These are phyloP conservation scores for Drosophila colorata DNA, from an alignment of 2,888 invertebrate species.

Conservation along the genomic window DNA sequence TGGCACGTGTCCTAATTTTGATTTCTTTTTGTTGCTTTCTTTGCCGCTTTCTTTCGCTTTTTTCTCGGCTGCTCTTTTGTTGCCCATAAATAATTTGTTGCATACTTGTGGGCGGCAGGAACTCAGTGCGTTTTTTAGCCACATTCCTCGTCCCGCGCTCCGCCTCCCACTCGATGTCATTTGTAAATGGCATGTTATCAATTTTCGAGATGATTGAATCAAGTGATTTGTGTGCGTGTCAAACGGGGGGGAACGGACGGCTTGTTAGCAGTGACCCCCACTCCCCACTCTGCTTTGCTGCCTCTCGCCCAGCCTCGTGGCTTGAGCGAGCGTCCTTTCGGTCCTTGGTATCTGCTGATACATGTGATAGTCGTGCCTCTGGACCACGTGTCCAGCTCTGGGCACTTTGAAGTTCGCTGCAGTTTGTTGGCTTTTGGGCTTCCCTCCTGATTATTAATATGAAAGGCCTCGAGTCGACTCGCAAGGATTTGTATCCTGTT, in stretches of 20 bases:
- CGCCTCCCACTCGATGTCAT: constrained; percentile 74
- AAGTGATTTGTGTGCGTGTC: constrained; percentile 83
- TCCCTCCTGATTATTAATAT: constrained; percentile 44
- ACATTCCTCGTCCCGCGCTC: background rate
- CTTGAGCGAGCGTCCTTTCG: constrained; percentile 4
- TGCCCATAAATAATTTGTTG: constrained; percentile 75
- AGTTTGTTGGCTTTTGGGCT: constrained; percentile 72
- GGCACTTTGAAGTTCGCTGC: constrained; percentile 61
- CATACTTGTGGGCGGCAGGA: constrained; percentile 60
- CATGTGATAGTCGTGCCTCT: constrained; percentile 7
- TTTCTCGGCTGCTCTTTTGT: constrained; percentile 46
- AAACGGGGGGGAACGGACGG: constrained; percentile 37
- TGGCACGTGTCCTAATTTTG: constrained; percentile 84
- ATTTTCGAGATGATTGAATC: constrained; percentile 85
- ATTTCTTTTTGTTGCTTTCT: constrained; percentile 58
- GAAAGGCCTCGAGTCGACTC: constrained; percentile 15
- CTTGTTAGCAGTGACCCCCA: constrained; percentile 31
- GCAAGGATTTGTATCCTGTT: constrained; percentile 22
- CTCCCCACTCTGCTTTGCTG: background rate
- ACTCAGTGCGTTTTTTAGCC: constrained; percentile 47
- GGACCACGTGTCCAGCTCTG: constrained; percentile 56
- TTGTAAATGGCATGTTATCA: constrained; percentile 84
- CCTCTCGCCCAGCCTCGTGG: background rate
- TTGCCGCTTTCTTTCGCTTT: constrained; percentile 15
- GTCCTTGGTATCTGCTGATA: constrained; percentile 8